Evolutionary conservation across 2,113 vertebrate species (phyloP).

Genomic region (Syngnathoides biaculeatus): DNA sequence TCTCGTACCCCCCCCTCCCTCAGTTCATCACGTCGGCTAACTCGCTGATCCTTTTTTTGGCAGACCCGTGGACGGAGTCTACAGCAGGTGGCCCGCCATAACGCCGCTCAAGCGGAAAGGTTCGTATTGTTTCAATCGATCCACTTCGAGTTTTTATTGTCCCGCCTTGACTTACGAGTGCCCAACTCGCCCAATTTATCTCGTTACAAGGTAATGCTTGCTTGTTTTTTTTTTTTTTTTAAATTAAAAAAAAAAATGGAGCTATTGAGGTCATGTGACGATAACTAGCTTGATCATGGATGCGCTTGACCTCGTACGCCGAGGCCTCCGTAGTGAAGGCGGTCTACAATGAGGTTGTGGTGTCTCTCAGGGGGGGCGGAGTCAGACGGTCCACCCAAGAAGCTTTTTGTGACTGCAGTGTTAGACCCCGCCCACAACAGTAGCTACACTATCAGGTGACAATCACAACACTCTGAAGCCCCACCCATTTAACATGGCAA

Average conservation of each 20-base stretch:
- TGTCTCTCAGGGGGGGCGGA: slow-evolving; percentile 69
- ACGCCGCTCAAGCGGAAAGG: slow-evolving; percentile 77
- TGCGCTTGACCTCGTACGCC: not conserved
- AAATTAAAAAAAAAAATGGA: too few species aligned
- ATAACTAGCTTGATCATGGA: too few species aligned
- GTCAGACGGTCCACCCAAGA: slow-evolving; percentile 78
- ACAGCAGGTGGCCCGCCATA: slow-evolving; percentile 64
- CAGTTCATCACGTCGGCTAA: too few species aligned
- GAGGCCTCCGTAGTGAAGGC: not conserved
- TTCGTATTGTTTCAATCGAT: slow-evolving; percentile 12
- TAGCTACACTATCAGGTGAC: slow-evolving; percentile 59
- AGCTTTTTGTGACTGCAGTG: slow-evolving; percentile 78
- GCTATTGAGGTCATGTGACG: too few species aligned
- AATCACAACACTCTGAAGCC: not conserved
- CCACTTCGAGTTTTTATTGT: too few species aligned
- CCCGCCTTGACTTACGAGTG: not conserved
- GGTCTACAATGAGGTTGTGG: not conserved
- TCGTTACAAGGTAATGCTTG: too few species aligned
- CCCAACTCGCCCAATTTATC: too few species aligned
- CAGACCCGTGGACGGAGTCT: slow-evolving; percentile 64
- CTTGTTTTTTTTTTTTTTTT: not conserved
- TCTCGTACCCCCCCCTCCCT: too few species aligned
- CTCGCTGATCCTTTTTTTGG: not conserved
- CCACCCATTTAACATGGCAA: too few species aligned
- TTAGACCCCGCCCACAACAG: slow-evolving; percentile 68